Evolutionary conservation across 2,113 vertebrate species (phyloP), one percentile per base, ranked within the genome.

Genomic region (Sciurus niger): DNA sequence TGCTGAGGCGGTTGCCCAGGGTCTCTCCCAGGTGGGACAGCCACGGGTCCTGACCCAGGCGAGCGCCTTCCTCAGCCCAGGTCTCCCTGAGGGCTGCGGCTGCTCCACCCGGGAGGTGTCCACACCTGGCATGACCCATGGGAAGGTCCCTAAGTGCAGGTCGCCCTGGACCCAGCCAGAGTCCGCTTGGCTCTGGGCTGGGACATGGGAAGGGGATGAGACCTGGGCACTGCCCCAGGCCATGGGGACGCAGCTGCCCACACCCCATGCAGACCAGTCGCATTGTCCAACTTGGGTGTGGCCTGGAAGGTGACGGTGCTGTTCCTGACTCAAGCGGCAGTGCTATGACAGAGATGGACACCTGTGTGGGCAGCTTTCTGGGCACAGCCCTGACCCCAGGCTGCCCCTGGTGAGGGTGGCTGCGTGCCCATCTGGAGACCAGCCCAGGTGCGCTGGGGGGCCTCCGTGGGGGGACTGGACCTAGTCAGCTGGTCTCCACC

Each of bases 401-500:
- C 17, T 0, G 0, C 0, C 6, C 30, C 32, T 0, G 14, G 8
- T 0, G 4, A 58, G 51, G 25, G 40, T 8, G 65, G 25, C 37
- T n/a, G 28, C 9, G 30, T 0, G 51, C 67, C 65, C 86, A 6
- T 67, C 8, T 17, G 14, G 53, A 18, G 22, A 25, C 13, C n/a
- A 10, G 24, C 18, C 1, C 76, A 48, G 25, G 65, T 40, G 2
- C 55, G 55, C 11, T 3, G 90, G 14, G 10, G 24, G 2, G 34
- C 34, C 48, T 67, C 24, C 2, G 7, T 0, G 22, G n/a, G 28
- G 6, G 4, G 0, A 8, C 13, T 17, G 25, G 53, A 20, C 68
- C 25, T 14, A 0, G 43, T 55, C 2, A 2, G 40, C 17, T 1
- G 2, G 60, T 6, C 30, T 84, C 60, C 10, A 0, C 6, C 32